A percentile compares a stretch with the other conserved stretches of the same genome.
These are phyloP conservation scores for Centroberyx gerrardi DNA, from an alignment of 2,797 vertebrate genomes.

Conservation along the genomic window DNA sequence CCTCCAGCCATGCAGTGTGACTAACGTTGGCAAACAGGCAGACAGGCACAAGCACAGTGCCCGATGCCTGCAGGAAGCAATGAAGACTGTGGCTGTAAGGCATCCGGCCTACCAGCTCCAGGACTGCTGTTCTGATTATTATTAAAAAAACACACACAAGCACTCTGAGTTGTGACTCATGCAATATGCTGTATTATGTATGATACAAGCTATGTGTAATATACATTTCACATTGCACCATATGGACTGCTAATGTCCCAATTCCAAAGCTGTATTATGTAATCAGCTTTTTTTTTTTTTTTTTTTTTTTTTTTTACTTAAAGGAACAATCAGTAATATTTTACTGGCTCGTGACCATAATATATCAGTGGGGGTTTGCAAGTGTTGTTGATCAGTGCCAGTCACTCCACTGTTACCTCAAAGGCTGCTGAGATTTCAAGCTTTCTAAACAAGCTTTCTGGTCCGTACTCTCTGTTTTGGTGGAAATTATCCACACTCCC, in stretches of 20 bases:
- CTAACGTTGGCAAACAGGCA: conserved; percentile 47
- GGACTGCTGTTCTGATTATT: conserved; percentile 9
- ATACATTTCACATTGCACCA: neutral
- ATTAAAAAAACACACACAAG: neutral
- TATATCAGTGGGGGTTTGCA: too few relatives aligned
- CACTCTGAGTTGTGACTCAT: neutral
- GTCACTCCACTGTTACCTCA: too few relatives aligned
- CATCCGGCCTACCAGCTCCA: conserved; percentile 24
- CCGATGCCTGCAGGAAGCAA: conserved; percentile 35
- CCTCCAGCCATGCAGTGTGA: conserved; percentile 46
- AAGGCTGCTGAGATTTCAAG: too few relatives aligned
- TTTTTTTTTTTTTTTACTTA: neutral
- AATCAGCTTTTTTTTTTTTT: conserved; percentile 5
- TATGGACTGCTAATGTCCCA: conserved; percentile 12
- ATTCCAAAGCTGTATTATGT: neutral
- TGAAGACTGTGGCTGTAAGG: conserved; percentile 8
- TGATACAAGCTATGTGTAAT: neutral
- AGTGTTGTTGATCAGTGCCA: too few relatives aligned
- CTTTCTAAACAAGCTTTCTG: too few relatives aligned
- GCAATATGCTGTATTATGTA: neutral
- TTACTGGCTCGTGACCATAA: too few relatives aligned
- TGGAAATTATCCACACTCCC: too few relatives aligned
- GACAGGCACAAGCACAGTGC: conserved; percentile 30
- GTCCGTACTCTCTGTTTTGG: too few relatives aligned
- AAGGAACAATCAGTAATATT: too few relatives aligned